phyloP scores from a whole-genome alignment of 2,888 invertebrate species.

The Eupithecia dodoneata region DNA sequence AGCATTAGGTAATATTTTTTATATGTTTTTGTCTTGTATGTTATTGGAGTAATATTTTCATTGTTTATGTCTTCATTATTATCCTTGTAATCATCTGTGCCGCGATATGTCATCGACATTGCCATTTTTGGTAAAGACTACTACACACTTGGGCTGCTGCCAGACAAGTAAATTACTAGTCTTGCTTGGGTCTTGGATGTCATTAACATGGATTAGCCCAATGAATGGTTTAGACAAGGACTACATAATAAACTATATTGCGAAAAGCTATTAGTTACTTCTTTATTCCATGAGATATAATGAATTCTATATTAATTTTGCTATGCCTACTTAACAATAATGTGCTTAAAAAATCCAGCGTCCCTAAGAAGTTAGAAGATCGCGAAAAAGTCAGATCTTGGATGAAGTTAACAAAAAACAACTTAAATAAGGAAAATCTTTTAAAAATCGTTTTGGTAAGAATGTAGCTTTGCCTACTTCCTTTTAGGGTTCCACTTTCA shows the following conservation, averaged over 20 bases:
- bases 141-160: slow-evolving; percentile 36
- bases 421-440: no score
- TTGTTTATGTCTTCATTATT: slow-evolving; percentile 20
- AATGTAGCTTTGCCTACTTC: background rate
- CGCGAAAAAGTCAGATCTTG: background rate
- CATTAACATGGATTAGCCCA: slow-evolving; percentile 29
- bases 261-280: background rate
- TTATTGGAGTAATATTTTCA: background rate
- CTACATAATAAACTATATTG: background rate
- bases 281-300: background rate
- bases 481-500: slow-evolving; percentile 2
- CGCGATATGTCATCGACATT: slow-evolving; percentile 34
- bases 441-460: background rate
- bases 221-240: slow-evolving; percentile 17
- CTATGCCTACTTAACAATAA: background rate
- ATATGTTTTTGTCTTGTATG: background rate
- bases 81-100: slow-evolving; percentile 27
- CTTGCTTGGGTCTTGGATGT: slow-evolving; percentile 13
- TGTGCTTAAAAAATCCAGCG: background rate
- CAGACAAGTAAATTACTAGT: slow-evolving; percentile 34
- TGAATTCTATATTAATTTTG: background rate
- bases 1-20: background rate
- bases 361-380: background rate
- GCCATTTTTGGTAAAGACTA: slow-evolving; percentile 37
- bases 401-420: background rate